Percentiles rank a stretch among this genome's conserved stretches.
These are phyloP conservation scores for Tetrax tetrax DNA, from an alignment of 2,113 vertebrate species.

Conservation along the genomic window DNA sequence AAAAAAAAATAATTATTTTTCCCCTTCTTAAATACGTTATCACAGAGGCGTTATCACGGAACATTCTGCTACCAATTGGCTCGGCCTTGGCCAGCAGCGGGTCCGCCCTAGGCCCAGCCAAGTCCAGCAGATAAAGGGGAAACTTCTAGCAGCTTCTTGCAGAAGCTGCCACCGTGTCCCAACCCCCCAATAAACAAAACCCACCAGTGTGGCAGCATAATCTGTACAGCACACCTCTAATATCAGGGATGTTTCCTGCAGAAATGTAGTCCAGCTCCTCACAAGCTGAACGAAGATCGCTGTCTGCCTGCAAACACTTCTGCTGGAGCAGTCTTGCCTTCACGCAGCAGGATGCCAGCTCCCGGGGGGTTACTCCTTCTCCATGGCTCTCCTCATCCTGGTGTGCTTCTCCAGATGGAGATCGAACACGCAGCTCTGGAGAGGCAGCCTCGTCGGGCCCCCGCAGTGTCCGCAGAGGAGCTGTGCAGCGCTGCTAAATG, in stretches of 20 bases:
- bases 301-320: background rate
- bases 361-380: background rate
- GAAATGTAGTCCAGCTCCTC: background rate
- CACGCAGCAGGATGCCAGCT: fast-evolving
- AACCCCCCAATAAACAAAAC: too few species aligned
- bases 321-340: background rate
- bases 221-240: background rate
- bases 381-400: background rate
- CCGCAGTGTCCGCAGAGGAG: background rate
- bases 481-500: background rate
- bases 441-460: background rate
- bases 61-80: too few species aligned
- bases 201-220: background rate
- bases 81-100: too few species aligned
- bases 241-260: background rate
- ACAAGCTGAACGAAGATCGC: background rate
- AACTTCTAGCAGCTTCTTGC: too few species aligned
- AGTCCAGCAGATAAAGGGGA: too few species aligned
- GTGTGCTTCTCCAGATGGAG: background rate
- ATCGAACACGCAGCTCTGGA: fast-evolving
- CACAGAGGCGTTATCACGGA: too few species aligned
- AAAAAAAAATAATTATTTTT: too few species aligned
- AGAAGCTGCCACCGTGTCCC: too few species aligned
- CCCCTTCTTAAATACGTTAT: too few species aligned
- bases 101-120: too few species aligned